These are phyloP conservation scores for Sardina pilchardus DNA, from an alignment of 2,113 vertebrate genomes.

Conservation along the genomic window DNA sequence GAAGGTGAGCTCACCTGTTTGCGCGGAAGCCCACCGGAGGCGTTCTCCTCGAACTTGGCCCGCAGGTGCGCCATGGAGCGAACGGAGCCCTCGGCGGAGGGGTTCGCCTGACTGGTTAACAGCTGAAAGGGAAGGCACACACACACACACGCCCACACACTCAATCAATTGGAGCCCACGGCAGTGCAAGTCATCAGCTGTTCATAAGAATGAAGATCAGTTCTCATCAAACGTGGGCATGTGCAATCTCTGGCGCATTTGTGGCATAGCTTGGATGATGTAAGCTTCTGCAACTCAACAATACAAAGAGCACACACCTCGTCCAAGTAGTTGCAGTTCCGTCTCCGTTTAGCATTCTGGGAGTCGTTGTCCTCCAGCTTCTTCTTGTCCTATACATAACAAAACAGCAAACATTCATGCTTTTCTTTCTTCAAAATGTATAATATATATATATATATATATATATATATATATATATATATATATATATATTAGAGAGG, in stretches of 20 bases:
- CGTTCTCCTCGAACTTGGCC: conserved; percentile 92
- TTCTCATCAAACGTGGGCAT: not conserved
- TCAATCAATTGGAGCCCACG: not conserved
- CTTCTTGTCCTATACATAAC: conserved; percentile 75
- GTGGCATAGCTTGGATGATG: not conserved
- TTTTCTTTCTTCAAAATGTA: not conserved
- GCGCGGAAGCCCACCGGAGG: conserved; percentile 59
- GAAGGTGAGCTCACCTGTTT: conserved; percentile 75
- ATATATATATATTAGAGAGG: not conserved
- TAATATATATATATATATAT: no score
- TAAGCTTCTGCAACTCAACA: not conserved
- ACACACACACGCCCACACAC: not conserved
- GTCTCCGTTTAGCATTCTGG: conserved; percentile 83
- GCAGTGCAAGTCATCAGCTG: no score
- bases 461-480: no score
- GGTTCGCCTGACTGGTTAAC: conserved; percentile 62
- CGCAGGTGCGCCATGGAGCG: conserved; percentile 92
- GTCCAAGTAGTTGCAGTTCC: conserved; percentile 73
- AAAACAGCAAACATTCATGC: not conserved
- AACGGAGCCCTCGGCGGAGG: conserved; percentile 84
- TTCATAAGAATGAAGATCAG: not conserved
- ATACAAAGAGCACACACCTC: conserved; percentile 73
- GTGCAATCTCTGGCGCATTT: not conserved
- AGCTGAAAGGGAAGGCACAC: conserved; percentile 64
- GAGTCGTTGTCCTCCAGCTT: conserved; percentile 79